A percentile compares a stretch with the other conserved stretches of the same genome.
phyloP scores from a whole-genome alignment of 2,888 invertebrate species.

The Drosophila neutralis region DNA sequence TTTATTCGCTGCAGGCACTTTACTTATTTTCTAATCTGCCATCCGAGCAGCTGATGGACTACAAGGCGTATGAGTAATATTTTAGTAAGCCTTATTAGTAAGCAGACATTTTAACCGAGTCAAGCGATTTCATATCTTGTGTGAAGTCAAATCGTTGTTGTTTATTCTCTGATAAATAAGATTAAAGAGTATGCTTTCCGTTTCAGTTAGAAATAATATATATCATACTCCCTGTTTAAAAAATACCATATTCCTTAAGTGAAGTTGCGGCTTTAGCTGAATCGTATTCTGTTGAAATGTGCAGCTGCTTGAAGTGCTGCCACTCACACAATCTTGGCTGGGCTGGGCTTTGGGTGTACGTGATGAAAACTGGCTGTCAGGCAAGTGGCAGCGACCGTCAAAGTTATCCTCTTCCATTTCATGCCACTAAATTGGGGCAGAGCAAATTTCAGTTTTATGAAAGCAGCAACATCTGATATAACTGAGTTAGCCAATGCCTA shows the following conservation, averaged over 20 bases:
- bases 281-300: not conserved
- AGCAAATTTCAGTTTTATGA: conserved; percentile 24
- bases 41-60: conserved; percentile 25
- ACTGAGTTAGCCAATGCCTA: conserved; percentile 35
- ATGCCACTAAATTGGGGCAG: not conserved
- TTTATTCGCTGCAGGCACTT: conserved; percentile 33
- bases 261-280: not conserved
- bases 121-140: not conserved
- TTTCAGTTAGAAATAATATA: not conserved
- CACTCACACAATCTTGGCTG: not conserved
- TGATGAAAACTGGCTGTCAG: conserved; percentile 69
- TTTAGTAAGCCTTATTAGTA: conserved; percentile 1
- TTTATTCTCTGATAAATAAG: not conserved
- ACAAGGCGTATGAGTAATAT: conserved; percentile 36
- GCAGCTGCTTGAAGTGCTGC: not conserved
- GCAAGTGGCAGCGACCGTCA: conserved; percentile 32
- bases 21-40: conserved; percentile 21
- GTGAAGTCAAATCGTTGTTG: not conserved
- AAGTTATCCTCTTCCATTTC: conserved; percentile 5
- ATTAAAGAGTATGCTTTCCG: not conserved
- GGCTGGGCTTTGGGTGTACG: conserved; percentile 40
- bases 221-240: not conserved
- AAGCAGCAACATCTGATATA: conserved; percentile 11
- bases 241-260: not conserved
- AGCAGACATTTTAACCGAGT: not conserved